Base-by-base conservation (phyloP, 2,888 invertebrate genomes). In the Proisotoma minuta region DNA sequence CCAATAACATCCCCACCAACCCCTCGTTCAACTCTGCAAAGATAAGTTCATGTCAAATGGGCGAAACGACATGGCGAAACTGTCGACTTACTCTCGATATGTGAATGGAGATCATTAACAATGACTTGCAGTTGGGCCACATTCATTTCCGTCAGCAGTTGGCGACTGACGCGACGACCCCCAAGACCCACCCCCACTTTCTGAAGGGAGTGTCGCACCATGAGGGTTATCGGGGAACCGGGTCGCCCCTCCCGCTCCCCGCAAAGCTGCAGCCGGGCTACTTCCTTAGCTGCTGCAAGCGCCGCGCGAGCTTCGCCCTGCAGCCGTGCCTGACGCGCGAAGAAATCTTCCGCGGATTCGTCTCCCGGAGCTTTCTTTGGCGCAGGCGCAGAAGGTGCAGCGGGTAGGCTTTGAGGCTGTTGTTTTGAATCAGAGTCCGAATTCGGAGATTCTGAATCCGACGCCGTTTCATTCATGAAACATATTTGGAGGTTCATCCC, bases 401-500 rank as follows among this genome's bases (percentile, higher is more conserved):
- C n/a, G n/a, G 34, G 34, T 8, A 34, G 34, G 15, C 34, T 34
- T 34, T 34, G 34, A 15, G 34, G 34, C 15, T 34, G 34, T 34
- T 34, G 34, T 8, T 34, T 8, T 70, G 87, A 87, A 74, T 88
- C 88, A 69, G 84, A 82, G 75, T 89, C 89, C 59, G 87, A 87
- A 69, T 83, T 83, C 70, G 87, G 87, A 74, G 88, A 88, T 78
- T 90, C 90, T 75, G 85, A 87, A 78, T 91, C 90, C 57, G 89
- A 89, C 64, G 87, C 87, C 60, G 89, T 88, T 78, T 95, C 93
- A 78, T 94, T 93, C 89, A 94, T 91, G 80, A 93, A 94, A 82
- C 94, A 94, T 76, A 95, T 92, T 82, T 93, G 93, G 57, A 94
- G 85, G 81, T 92, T 93, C 87, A 89, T 92, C 61, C 67, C 67